Base-by-base conservation (phyloP, 2,113 vertebrate species). In the Sisor rabdophorus region DNA sequence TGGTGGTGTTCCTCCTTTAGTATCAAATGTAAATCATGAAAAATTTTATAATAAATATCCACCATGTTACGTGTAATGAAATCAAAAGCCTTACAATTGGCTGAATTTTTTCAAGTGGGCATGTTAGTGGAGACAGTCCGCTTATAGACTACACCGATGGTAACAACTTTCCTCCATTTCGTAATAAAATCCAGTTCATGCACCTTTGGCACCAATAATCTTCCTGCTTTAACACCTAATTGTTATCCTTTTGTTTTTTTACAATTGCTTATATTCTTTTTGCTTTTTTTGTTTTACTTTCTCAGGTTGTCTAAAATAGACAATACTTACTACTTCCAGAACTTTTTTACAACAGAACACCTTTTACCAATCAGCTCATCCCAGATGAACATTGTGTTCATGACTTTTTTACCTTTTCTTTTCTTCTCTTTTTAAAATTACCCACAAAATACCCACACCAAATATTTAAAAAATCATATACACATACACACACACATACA, bases 101-200 rank as follows among this genome's bases (percentile, higher is more conserved):
- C 32, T 36, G 32, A 2, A 36, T 2, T 6, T n/a, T n/a, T n/a
- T 44, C 5, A 44, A 44, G 40, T 9, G 9, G 40, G 6, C 4
- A 44, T 44, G 8, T 44, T 10, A 7, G 40, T 44, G 9, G 8
- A 98, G 95, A 97, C 97, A 95, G 95, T 94, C 93, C 95, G 94
- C 94, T 96, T 93, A 95, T 92, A 95, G 97, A 97, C 94, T 95
- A 95, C 93, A 93, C 92, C 90, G 91, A 90, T 91, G 95, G 97
- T 97, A 96, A 89, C 88, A 75, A 88, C 85, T 24, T 71, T 78
- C 28, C 60, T 73, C 32, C 32, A 48, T 78, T 44, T 30, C 19
- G 19, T 24, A 47, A 3, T 65, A 13, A 67, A 26, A 80, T 80
- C 84, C 84, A 88, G 85, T 78, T 79, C 77, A 63, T 65, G 13